phyloP scores from a whole-genome alignment of 2,797 vertebrate species.

The Nyctalus aviator region DNA sequence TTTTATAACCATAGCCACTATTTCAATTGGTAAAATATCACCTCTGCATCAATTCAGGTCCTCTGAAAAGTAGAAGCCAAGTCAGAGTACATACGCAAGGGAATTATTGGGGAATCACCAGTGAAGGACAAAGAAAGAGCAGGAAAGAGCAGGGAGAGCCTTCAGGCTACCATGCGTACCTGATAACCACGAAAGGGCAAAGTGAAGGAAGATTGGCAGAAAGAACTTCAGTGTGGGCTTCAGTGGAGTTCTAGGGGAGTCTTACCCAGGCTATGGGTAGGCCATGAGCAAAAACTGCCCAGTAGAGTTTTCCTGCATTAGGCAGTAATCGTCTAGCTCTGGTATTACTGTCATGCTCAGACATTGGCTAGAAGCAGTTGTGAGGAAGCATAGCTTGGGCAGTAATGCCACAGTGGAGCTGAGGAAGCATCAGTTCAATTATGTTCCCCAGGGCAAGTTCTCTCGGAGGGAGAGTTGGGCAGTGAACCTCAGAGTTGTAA shows the following conservation, averaged over 20 bases:
- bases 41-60: not conserved
- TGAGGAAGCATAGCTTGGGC: not conserved
- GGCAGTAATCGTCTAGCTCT: not conserved
- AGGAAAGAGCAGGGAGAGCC: not conserved
- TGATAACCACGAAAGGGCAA: not conserved
- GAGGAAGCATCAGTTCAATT: not conserved
- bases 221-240: not conserved
- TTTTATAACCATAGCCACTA: not conserved
- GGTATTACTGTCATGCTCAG: not conserved
- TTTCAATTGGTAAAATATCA: not conserved
- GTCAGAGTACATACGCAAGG: not conserved
- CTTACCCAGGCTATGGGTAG: accelerated
- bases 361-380: not conserved
- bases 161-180: not conserved
- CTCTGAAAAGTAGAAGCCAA: constrained; percentile 13
- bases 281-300: not conserved
- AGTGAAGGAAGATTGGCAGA: not conserved
- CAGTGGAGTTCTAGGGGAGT: not conserved
- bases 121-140: not conserved
- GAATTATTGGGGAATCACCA: not conserved
- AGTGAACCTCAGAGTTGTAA: accelerated
- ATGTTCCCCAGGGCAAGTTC: not conserved
- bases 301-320: accelerated
- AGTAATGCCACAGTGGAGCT: not conserved
- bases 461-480: not conserved